phyloP scores from a whole-genome alignment of 2,113 vertebrate genomes.

The Poeciliopsis occidentalis region DNA sequence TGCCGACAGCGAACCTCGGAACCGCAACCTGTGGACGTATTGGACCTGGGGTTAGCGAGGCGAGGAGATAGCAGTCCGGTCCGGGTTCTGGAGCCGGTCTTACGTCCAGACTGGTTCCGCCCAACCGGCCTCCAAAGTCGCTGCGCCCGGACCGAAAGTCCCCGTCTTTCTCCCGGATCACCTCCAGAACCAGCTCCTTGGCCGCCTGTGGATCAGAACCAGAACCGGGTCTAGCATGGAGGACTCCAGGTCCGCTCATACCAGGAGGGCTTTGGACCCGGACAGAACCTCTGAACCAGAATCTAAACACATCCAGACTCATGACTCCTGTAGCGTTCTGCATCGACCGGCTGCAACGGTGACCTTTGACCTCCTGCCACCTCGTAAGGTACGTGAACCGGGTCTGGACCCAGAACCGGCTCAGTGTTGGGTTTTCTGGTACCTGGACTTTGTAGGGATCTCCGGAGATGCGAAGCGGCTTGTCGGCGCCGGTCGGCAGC shows the following conservation, averaged over 20 bases:
- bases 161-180: conserved; percentile 93
- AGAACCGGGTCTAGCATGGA: no score
- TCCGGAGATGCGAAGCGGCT: conserved; percentile 94
- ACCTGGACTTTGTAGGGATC: conserved; percentile 86
- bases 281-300: no score
- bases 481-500: conserved; percentile 91
- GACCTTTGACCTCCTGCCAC: neutral
- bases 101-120: conserved; percentile 91
- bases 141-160: conserved; percentile 88
- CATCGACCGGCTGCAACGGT: no score
- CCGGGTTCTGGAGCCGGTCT: conserved; percentile 13
- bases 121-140: conserved; percentile 87
- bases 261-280: neutral
- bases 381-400: no score
- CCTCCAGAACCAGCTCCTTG: conserved; percentile 92
- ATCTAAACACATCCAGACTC: no score
- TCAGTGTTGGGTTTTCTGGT: neutral
- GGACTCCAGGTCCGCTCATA: no score
- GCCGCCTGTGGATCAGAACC: conserved; percentile 82
- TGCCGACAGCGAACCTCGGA: conserved; percentile 92
- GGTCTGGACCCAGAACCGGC: no score
- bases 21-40: conserved; percentile 87
- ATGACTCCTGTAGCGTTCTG: no score
- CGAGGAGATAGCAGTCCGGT: neutral
- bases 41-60: neutral